Base-by-base conservation (phyloP, 1,140 invertebrate genomes). In the Colletes gigas region DNA sequence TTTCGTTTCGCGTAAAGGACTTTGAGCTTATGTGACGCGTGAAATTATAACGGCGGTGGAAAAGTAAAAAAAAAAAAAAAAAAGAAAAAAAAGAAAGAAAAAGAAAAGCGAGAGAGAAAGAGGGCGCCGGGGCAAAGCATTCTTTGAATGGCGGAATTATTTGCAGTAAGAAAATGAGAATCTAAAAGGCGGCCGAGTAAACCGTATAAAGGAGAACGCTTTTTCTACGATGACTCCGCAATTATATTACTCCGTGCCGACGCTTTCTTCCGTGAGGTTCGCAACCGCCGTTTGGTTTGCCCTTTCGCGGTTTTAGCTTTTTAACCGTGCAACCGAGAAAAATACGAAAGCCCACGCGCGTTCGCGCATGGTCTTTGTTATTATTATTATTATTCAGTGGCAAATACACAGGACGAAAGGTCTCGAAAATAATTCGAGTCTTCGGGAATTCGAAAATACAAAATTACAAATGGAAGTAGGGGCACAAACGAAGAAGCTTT, bases 1-100 rank as follows among this genome's bases (percentile, higher is more conserved):
- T 87, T 82, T 86, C 82, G 78, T 86, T 82, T 81, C 75, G 69
- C 82, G 76, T 79, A 74, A 79, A 83, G 83, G 83, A 88, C 88
- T 90, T 90, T 88, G 85, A 89, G 88, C 80, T 88, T 84, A 89
- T 85, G 85, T 85, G 88, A 83, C 85, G 89, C 89, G 89, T 90
- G 87, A 90, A 90, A 90, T 89, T 86, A 88, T 83, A 84, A 83
- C 84, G 81, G 71, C 68, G 77, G 39, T 30, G 59, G 68, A 78
- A 83, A 80, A 78, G 73, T 41, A 57, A 70, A 55, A 62, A 68
- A 75, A 30, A 41, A 10, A 14, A 60, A 57, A 54, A 70, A 73
- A 60, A 39, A 44, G 30, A 62, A 17, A 50, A 50, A 62, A 66
- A 59, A 57, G 52, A 50, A 14, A 14, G 59, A 62, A 54, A 69